Conservation (phyloP, 1,140 invertebrate genomes). For the Papilio polytes region DNA sequence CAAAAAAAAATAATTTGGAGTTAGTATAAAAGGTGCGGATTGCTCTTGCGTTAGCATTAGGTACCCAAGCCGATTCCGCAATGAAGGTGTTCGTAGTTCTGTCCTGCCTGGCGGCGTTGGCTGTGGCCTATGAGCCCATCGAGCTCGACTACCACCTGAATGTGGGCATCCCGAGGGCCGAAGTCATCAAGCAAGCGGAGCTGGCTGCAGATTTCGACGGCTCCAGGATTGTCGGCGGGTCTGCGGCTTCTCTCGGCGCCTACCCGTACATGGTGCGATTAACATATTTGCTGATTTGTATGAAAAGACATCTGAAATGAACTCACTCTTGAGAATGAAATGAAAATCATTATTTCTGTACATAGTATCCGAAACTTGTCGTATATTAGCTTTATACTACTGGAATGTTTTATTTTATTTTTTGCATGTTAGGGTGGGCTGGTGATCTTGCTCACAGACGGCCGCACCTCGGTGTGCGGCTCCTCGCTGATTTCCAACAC, state of each 20-base stretch:
- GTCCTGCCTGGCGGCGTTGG: constrained; percentile 18
- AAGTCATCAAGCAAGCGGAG: constrained; percentile 9
- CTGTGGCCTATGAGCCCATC: constrained; percentile 3
- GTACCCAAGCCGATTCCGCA: background rate
- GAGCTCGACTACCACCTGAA: constrained; percentile 6
- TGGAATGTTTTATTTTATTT: background rate
- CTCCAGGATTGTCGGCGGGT: background rate
- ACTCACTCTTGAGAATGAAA: too few relatives aligned
- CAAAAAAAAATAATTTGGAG: background rate
- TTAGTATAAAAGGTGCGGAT: background rate
- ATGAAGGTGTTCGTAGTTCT: background rate
- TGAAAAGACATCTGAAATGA: background rate
- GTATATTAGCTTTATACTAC: background rate
- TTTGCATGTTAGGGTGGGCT: constrained; percentile 45
- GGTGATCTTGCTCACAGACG: constrained; percentile 46
- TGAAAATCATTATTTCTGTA: too few relatives aligned
- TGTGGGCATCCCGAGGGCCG: constrained; percentile 1
- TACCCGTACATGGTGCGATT: constrained; percentile 45
- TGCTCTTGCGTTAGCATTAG: background rate
- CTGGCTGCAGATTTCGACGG: background rate
- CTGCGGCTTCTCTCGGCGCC: constrained; percentile 40
- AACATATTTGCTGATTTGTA: background rate
- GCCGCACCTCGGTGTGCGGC: constrained; percentile 49
- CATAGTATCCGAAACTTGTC: too few relatives aligned
- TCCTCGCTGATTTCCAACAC: constrained; percentile 51